Percentiles rank a stretch among this genome's conserved stretches.
Evolutionary conservation across 1,140 invertebrate genomes (phyloP).

Genomic region (Leptopilina boulardi): DNA sequence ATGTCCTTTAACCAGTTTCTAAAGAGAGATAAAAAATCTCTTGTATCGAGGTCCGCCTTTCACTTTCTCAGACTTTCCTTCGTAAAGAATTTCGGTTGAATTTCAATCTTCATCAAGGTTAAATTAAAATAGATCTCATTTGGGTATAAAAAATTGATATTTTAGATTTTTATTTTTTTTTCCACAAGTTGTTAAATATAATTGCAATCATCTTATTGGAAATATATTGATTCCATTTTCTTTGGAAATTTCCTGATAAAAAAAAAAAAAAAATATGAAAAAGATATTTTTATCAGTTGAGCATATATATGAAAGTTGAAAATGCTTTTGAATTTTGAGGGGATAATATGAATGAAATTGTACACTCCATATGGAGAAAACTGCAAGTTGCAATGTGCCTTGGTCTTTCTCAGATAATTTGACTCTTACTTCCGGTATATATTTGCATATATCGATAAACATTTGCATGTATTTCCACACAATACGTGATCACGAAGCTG

Average conservation of each 20-base stretch:
- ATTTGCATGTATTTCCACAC: slow-evolving; percentile 11
- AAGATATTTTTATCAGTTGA: neutral
- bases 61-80: slow-evolving; percentile 13
- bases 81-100: neutral
- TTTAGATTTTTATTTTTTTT: too few relatives aligned
- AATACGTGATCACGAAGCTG: slow-evolving; percentile 28
- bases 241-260: neutral
- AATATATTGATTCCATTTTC: neutral
- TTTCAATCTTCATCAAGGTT: neutral
- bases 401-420: slow-evolving; percentile 27
- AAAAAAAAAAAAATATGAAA: neutral
- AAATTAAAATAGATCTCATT: neutral
- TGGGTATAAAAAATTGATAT: neutral
- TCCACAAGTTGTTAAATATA: too few relatives aligned
- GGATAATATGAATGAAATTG: neutral
- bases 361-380: neutral
- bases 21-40: neutral
- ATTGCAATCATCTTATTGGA: neutral
- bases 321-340: neutral
- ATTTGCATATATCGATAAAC: slow-evolving; percentile 31
- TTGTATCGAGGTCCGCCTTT: slow-evolving; percentile 15
- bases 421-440: slow-evolving; percentile 24
- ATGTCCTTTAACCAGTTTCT: slow-evolving; percentile 17
- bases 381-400: slow-evolving; percentile 4
- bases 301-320: neutral